phyloP scores from a whole-genome alignment of 2,797 vertebrate genomes.

The Pipistrellus pygmaeus region DNA sequence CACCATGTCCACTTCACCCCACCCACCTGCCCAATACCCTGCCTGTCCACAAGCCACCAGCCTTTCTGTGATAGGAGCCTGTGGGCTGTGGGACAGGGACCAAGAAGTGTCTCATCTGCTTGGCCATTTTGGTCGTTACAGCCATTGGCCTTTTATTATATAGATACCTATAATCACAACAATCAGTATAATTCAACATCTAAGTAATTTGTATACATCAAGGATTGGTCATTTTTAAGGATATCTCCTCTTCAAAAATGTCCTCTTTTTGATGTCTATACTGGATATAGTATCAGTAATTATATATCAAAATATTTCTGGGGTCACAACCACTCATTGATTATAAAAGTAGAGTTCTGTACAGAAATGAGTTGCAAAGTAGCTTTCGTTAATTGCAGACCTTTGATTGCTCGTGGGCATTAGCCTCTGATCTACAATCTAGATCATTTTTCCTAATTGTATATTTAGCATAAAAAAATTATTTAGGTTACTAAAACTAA shows the following conservation, averaged over 20 bases:
- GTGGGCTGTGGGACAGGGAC: no score
- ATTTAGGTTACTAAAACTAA: conserved; percentile 10
- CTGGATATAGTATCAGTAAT: neutral
- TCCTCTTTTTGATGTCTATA: neutral
- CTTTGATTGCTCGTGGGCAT: neutral
- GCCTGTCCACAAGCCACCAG: no score
- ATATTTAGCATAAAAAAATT: conserved; percentile 1
- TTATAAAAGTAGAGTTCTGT: neutral
- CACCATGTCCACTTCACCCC: no score
- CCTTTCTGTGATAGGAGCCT: no score
- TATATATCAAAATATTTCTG: neutral
- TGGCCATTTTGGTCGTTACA: no score
- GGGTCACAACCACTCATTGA: neutral
- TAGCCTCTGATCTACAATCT: neutral
- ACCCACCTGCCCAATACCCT: no score
- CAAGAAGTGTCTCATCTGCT: no score
- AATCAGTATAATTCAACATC: neutral
- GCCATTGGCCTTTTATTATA: no score
- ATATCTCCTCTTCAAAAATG: neutral
- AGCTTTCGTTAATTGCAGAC: neutral
- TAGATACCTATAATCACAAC: neutral
- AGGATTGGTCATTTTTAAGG: neutral
- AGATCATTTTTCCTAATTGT: neutral
- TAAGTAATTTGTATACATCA: neutral
- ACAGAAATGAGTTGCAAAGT: neutral